Evolutionary conservation across 2,113 vertebrate genomes (phyloP).

Genomic region (Kryptolebias marmoratus): DNA sequence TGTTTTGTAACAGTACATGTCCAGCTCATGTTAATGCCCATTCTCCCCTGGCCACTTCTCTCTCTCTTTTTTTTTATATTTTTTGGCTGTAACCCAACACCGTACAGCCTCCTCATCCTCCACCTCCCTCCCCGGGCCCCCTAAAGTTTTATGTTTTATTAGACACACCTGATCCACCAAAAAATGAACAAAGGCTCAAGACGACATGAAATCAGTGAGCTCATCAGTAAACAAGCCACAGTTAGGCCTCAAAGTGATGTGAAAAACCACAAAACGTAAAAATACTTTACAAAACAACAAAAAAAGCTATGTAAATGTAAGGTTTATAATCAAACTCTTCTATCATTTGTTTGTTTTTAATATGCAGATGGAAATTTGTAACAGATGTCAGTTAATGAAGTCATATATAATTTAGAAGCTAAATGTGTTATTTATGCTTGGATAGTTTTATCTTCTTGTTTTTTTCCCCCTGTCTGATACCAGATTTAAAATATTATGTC

Average conservation of each 20-base stretch:
- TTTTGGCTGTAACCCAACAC: constrained; percentile 69
- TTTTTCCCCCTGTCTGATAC: no score
- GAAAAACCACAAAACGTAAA: not conserved
- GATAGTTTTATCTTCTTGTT: no score
- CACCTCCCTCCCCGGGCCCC: constrained; percentile 30
- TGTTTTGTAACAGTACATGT: constrained; percentile 66
- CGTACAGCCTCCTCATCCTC: constrained; percentile 5
- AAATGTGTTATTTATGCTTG: no score
- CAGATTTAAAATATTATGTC: no score
- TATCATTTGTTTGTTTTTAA: no score
- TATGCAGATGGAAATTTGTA: no score
- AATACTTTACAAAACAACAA: not conserved
- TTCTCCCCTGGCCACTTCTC: constrained; percentile 57
- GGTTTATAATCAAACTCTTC: no score
- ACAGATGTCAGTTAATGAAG: no score
- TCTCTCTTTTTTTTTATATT: constrained; percentile 24
- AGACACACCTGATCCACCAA: constrained; percentile 68
- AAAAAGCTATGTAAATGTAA: no score
- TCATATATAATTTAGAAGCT: no score
- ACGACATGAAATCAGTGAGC: constrained; percentile 30
- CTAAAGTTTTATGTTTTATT: constrained; percentile 65
- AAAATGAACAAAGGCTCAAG: constrained; percentile 41
- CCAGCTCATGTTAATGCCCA: constrained; percentile 65
- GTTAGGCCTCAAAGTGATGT: constrained; percentile 12
- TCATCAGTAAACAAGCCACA: constrained; percentile 40